These are phyloP conservation scores for Halcyon chelicuti DNA, from an alignment of 2,797 vertebrate species.

Conservation along the genomic window DNA sequence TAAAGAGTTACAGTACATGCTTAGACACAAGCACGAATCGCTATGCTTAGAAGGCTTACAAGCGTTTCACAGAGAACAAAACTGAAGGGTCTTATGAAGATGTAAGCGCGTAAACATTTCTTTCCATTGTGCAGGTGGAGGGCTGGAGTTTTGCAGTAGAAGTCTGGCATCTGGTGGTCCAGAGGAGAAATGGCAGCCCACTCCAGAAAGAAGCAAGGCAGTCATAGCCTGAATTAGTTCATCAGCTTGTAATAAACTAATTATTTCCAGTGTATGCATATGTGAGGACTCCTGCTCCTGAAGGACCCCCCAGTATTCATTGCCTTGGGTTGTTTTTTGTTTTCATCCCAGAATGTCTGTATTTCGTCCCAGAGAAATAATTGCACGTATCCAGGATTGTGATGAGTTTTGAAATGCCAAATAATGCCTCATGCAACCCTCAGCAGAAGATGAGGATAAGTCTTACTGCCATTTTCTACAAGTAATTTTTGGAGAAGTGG, in stretches of 20 bases:
- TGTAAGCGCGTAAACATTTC: not conserved
- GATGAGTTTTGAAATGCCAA: not conserved
- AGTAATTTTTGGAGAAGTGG: not conserved
- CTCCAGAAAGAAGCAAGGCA: not conserved
- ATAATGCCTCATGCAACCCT: not conserved
- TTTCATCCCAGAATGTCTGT: not conserved
- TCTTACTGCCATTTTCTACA: not conserved
- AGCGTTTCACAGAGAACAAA: not conserved
- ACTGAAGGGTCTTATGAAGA: not conserved
- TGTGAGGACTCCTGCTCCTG: not conserved
- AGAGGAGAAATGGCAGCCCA: constrained; percentile 29
- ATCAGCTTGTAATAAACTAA: not conserved
- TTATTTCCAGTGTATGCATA: not conserved
- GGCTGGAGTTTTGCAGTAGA: constrained; percentile 80
- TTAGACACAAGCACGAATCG: accelerated
- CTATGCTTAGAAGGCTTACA: not conserved
- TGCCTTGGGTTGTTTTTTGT: not conserved
- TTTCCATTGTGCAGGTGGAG: not conserved
- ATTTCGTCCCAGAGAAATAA: not conserved
- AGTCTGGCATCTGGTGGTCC: constrained; percentile 86
- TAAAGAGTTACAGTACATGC: not conserved
- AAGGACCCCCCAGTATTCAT: not conserved
- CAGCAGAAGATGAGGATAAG: not conserved
- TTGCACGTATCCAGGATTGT: accelerated
- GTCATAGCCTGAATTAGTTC: not conserved